These are phyloP conservation scores for Sceloporus tristichus DNA, from an alignment of 2,113 vertebrate genomes.

Conservation along the genomic window DNA sequence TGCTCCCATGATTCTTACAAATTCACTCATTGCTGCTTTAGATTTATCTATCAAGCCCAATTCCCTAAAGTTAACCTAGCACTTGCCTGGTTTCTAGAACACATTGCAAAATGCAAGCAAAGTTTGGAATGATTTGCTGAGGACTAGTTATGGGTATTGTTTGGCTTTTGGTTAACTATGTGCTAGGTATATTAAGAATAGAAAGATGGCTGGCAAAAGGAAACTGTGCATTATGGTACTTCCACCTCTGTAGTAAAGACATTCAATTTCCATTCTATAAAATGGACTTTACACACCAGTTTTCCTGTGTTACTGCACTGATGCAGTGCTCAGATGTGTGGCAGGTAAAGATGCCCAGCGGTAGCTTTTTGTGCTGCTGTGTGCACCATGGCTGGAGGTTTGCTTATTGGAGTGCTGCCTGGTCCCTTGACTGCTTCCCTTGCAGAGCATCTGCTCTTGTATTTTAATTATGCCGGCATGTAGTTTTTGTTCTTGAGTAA, in stretches of 20 bases:
- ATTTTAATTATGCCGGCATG: not conserved
- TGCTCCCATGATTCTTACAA: not conserved
- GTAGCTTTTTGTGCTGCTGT: not conserved
- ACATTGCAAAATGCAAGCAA: not conserved
- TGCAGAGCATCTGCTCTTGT: not conserved
- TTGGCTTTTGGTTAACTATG: not conserved
- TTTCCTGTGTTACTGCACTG: not conserved
- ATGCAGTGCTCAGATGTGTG: not conserved
- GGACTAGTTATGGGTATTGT: not conserved
- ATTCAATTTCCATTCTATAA: not conserved
- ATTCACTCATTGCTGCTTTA: not conserved
- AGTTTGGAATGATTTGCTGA: not conserved
- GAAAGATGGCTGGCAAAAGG: not conserved
- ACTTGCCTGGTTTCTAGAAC: not conserved
- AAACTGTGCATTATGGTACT: too few species aligned
- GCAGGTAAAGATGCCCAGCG: not conserved
- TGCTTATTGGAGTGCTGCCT: not conserved
- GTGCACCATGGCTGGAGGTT: not conserved
- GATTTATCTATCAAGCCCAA: too few species aligned
- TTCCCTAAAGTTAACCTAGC: not conserved
- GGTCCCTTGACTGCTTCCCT: conserved; percentile 20
- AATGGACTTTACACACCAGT: not conserved
- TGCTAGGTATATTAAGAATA: not conserved
- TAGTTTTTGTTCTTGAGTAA: not conserved
- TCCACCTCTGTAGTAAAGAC: not conserved